Percentiles rank a stretch among this genome's conserved stretches.
These are phyloP conservation scores for Drosophila yooni DNA, from an alignment of 2,888 invertebrate species.

Conservation along the genomic window DNA sequence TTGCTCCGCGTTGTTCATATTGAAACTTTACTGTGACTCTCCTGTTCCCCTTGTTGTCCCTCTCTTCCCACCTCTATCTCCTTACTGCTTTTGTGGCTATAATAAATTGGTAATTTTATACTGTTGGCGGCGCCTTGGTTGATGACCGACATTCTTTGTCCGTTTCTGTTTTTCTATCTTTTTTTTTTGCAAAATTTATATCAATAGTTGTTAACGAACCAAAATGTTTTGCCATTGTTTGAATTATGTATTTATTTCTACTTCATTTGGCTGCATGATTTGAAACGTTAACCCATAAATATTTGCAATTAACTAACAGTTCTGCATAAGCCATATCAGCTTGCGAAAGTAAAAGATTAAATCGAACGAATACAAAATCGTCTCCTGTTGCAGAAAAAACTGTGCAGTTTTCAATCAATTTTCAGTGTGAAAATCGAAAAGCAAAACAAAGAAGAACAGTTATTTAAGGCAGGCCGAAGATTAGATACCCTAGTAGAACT, in stretches of 20 bases:
- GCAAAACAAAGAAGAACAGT: neutral
- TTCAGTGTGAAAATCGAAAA: neutral
- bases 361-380: neutral
- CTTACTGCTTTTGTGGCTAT: slow-evolving; percentile 18
- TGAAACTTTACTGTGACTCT: slow-evolving; percentile 3
- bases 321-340: neutral
- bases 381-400: neutral
- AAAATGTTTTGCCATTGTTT: slow-evolving; percentile 33
- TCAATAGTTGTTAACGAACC: slow-evolving; percentile 58
- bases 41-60: slow-evolving; percentile 1
- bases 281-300: slow-evolving; percentile 17
- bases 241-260: slow-evolving; percentile 2
- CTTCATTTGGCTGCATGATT: slow-evolving; percentile 9
- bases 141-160: slow-evolving; percentile 32
- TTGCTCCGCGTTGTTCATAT: slow-evolving; percentile 30
- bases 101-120: slow-evolving; percentile 83
- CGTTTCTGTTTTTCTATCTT: slow-evolving; percentile 26
- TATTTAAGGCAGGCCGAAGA: neutral
- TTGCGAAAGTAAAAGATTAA: neutral
- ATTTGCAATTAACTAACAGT: neutral
- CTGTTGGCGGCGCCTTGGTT: slow-evolving; percentile 77
- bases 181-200: slow-evolving; percentile 53
- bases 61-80: neutral
- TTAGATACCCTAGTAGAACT: neutral
- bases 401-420: neutral